Percentiles rank a stretch among this genome's conserved stretches.
These are phyloP conservation scores for Alsophila aescularia DNA, from an alignment of 2,888 invertebrate species.

Conservation along the genomic window DNA sequence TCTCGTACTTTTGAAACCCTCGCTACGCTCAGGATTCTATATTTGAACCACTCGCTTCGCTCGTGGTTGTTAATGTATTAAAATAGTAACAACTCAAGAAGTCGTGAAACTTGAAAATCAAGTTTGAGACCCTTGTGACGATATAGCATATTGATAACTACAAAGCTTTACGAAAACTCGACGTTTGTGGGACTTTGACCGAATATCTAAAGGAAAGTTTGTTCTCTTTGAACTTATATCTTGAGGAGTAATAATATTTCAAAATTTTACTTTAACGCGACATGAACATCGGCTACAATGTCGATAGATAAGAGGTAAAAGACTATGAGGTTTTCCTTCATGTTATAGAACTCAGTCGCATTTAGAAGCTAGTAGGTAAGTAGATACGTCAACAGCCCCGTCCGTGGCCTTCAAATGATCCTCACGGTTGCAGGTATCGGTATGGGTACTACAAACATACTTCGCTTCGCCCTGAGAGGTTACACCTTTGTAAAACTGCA, in stretches of 20 bases:
- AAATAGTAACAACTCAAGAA: conserved; percentile 13
- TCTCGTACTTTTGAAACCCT: too few relatives aligned
- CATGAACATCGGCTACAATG: too few relatives aligned
- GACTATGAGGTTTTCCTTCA: too few relatives aligned
- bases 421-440: too few relatives aligned
- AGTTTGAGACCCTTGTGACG: conserved; percentile 2
- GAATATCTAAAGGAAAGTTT: background rate
- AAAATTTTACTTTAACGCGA: background rate
- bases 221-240: background rate
- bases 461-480: background rate
- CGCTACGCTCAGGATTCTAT: too few relatives aligned
- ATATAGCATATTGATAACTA: background rate
- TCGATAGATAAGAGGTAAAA: too few relatives aligned
- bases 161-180: conserved; percentile 11
- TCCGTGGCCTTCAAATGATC: too few relatives aligned
- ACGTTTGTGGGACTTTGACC: conserved; percentile 6
- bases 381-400: too few relatives aligned
- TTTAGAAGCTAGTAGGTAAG: background rate
- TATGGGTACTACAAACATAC: too few relatives aligned
- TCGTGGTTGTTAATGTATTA: too few relatives aligned
- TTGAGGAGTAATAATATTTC: background rate
- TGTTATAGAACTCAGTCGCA: too few relatives aligned
- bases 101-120: background rate
- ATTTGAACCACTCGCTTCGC: too few relatives aligned
- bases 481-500: background rate